These are phyloP conservation scores for Felis catus DNA, from an alignment of 2,113 vertebrate species.

Conservation along the genomic window F.catus_Fca126_mat1.0 CM031415.1:93469001-93469500, in stretches of 20 bases:
- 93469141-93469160: background rate
- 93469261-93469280: background rate
- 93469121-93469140: background rate
- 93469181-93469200: background rate
- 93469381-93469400: background rate
- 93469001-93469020: background rate
- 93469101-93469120: background rate
- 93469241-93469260: background rate
- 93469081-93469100: background rate
- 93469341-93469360: background rate
- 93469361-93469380: background rate
- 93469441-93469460: background rate
- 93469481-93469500: background rate
- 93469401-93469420: background rate
- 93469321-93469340: background rate
- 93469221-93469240: background rate
- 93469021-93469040: background rate
- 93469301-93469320: background rate
- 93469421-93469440: background rate
- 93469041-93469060: background rate
- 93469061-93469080: background rate
- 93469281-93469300: background rate
- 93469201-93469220: background rate
- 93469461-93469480: background rate
- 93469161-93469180: background rate